Evolutionary conservation across 2,797 vertebrate genomes (phyloP), one percentile per base, ranked within the genome.

Genomic region (Hyperoplus immaculatus): DNA sequence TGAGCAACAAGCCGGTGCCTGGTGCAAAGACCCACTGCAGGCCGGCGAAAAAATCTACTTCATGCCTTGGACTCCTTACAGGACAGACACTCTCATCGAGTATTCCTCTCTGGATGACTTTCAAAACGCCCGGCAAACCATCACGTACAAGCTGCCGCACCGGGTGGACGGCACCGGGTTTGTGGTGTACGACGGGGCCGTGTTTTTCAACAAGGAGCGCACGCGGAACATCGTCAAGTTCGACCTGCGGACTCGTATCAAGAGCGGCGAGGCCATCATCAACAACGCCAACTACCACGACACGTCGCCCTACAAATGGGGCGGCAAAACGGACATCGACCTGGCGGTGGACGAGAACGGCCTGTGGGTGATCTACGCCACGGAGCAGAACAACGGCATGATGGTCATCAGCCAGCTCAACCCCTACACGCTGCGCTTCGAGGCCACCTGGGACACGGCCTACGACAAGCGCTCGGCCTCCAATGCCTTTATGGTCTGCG

Each of bases 21-120:
- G 98, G 98, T 99, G 98, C 94, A 99, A 99, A 95, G 98, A 99
- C 92, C 98, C 98, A 57, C 97, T 99, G 72, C 98, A 99, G 94
- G 98, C 98, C 41, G 98, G 96, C 77, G 98, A 99, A 95, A 99
- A 99, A 96, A 98, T 99, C 93, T 99, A 99, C 96, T 99, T 98
- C 93, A 99, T 99, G 98, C 98, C 98, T 66, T 99, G 98, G 98
- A 99, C 97, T 89, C 98, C 98, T 0, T 99, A 99, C 78, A 97
- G 98, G 90, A 99, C 98, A 4, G 98, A 99, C 92, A 99, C 97
- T 57, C 95, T 99, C 78, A 99, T 98, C 86, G 98, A 99, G 87
- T 99, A 97, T 59, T 97, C 98, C 70, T 99, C 98, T 42, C 92
- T 99, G 75, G 98, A 98, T 64, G 98, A 99, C 90, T 99, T 99